phyloP scores from a whole-genome alignment of 1,140 invertebrate genomes.

The Calosoma granatense region DNA sequence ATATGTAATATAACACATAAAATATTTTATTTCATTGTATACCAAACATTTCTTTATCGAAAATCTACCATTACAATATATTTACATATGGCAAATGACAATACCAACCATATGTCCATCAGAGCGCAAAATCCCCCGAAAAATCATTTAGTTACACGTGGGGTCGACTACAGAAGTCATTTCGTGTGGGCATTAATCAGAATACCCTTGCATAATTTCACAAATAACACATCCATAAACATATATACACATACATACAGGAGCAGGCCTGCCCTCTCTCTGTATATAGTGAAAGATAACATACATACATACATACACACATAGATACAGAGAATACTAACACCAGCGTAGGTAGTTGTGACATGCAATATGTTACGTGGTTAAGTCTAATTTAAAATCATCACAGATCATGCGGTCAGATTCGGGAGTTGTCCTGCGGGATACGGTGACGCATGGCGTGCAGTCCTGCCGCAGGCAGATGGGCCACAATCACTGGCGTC shows the following conservation, averaged over 20 bases:
- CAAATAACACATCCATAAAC: background rate
- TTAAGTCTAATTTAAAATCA: constrained; percentile 7
- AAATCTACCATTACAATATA: too few species aligned
- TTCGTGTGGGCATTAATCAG: background rate
- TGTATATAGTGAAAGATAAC: too few species aligned
- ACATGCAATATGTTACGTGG: constrained; percentile 4
- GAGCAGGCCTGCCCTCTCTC: too few species aligned
- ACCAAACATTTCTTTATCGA: too few species aligned
- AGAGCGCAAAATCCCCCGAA: background rate
- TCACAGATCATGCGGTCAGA: constrained; percentile 4
- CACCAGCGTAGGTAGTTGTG: too few species aligned
- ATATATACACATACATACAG: too few species aligned
- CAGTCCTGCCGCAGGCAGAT: background rate
- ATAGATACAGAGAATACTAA: too few species aligned
- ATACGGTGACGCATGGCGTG: background rate
- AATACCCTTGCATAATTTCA: background rate
- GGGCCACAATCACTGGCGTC: background rate
- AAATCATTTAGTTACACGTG: background rate
- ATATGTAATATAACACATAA: too few species aligned
- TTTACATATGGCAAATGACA: too few species aligned
- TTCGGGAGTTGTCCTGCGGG: background rate
- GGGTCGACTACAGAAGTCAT: background rate
- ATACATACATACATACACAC: too few species aligned
- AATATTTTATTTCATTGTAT: too few species aligned
- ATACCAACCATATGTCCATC: background rate